A percentile compares a stretch with the other conserved stretches of the same genome.
Conservation (phyloP, 2,797 vertebrate species). For the Glossophaga mutica region DNA sequence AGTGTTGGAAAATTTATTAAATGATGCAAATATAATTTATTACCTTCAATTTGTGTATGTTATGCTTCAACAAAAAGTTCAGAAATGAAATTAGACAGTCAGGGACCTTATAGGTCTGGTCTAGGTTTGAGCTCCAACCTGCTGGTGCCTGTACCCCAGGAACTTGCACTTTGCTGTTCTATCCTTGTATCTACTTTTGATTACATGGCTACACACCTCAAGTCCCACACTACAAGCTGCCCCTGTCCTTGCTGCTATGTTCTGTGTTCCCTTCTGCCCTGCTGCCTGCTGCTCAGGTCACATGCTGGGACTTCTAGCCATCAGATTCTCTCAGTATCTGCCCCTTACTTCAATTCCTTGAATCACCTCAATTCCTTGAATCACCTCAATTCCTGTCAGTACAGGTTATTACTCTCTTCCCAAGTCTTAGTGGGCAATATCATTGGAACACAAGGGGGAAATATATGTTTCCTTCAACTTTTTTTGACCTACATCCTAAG, state of each 20-base stretch:
- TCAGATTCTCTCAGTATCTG: not conserved
- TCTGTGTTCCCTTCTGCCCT: not conserved
- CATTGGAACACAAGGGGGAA: not conserved
- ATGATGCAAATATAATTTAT: not conserved
- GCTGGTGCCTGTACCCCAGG: not conserved
- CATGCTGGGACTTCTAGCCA: accelerated
- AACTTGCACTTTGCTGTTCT: not conserved
- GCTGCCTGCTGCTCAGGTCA: not conserved
- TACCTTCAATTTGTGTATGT: not conserved
- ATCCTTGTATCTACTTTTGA: not conserved
- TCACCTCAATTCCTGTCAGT: not conserved
- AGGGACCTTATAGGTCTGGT: not conserved
- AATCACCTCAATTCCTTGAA: not conserved
- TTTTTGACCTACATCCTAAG: not conserved
- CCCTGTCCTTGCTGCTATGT: not conserved
- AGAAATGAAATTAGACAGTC: not conserved
- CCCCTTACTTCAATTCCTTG: not conserved
- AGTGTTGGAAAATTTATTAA: not conserved
- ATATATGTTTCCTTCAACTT: not conserved
- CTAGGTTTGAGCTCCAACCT: not conserved
- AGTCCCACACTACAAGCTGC: not conserved
- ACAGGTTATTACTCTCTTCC: not conserved
- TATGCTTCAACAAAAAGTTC: not conserved
- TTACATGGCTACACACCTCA: accelerated
- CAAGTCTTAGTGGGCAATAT: not conserved